phyloP scores from a whole-genome alignment of 2,888 invertebrate genomes.

The Epistrophella euchroma region DNA sequence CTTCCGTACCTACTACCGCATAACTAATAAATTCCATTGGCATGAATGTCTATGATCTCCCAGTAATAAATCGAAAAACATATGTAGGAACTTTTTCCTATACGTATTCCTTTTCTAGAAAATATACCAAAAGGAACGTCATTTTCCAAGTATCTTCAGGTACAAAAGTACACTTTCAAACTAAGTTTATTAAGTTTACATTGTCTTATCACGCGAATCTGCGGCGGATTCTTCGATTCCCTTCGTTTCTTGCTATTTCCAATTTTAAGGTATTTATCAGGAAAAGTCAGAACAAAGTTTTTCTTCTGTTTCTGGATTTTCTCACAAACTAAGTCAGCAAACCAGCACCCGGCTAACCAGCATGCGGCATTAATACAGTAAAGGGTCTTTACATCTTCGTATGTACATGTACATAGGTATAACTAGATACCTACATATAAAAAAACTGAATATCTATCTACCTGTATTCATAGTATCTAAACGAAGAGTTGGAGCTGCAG shows the following conservation, averaged over 20 bases:
- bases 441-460: not conserved
- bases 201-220: conserved; percentile 75
- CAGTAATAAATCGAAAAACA: conserved; percentile 64
- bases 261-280: conserved; percentile 69
- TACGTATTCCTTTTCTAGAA: not conserved
- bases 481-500: conserved; percentile 33
- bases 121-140: conserved; percentile 40
- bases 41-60: conserved; percentile 55
- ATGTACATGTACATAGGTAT: not conserved
- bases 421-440: not conserved
- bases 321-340: conserved; percentile 56
- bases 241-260: conserved; percentile 69
- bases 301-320: conserved; percentile 49
- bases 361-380: conserved; percentile 41
- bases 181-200: conserved; percentile 70
- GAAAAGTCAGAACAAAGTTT: conserved; percentile 49
- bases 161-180: conserved; percentile 45
- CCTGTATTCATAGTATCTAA: conserved; percentile 10
- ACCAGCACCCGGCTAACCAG: conserved; percentile 31
- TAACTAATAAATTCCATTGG: conserved; percentile 65
- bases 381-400: conserved; percentile 33
- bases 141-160: conserved; percentile 1
- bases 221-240: conserved; percentile 68
- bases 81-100: not conserved
- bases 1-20: conserved; percentile 49